Evolutionary conservation across 1,140 invertebrate species (phyloP).

Genomic region (Cydia fagiglandana): DNA sequence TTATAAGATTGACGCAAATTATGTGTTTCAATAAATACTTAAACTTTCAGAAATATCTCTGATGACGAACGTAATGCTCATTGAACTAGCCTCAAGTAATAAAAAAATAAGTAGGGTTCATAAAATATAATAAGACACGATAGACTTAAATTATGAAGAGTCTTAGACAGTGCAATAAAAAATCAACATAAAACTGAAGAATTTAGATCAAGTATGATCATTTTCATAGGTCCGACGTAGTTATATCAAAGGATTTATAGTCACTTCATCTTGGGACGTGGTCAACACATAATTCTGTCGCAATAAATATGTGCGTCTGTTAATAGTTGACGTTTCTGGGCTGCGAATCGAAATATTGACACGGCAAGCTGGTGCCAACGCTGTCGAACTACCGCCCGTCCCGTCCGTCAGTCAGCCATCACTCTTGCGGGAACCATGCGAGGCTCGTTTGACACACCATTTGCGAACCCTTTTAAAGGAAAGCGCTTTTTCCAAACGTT

Average conservation of each 20-base stretch:
- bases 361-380: slow-evolving; percentile 63
- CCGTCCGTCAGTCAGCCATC: slow-evolving; percentile 27
- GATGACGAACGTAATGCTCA: not conserved
- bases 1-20: no score
- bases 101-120: slow-evolving; percentile 22
- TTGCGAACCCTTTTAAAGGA: not conserved
- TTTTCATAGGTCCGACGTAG: slow-evolving; percentile 13
- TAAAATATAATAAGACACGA: slow-evolving; percentile 25
- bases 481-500: not conserved
- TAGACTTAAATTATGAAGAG: slow-evolving; percentile 3
- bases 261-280: slow-evolving; percentile 54
- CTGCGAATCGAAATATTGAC: slow-evolving; percentile 74
- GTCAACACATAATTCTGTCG: slow-evolving; percentile 63
- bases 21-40: not conserved
- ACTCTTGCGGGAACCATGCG: slow-evolving; percentile 1
- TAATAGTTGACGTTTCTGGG: slow-evolving; percentile 72
- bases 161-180: slow-evolving; percentile 21
- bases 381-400: slow-evolving; percentile 35
- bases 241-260: slow-evolving; percentile 43
- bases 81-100: slow-evolving; percentile 6
- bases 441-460: not conserved
- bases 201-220: slow-evolving; percentile 20
- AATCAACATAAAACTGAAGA: slow-evolving; percentile 26
- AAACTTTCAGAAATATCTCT: not conserved
- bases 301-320: slow-evolving; percentile 61